These are phyloP conservation scores for Oxystoma pomonae DNA, from an alignment of 2,888 invertebrate genomes.

Conservation along the genomic window DNA sequence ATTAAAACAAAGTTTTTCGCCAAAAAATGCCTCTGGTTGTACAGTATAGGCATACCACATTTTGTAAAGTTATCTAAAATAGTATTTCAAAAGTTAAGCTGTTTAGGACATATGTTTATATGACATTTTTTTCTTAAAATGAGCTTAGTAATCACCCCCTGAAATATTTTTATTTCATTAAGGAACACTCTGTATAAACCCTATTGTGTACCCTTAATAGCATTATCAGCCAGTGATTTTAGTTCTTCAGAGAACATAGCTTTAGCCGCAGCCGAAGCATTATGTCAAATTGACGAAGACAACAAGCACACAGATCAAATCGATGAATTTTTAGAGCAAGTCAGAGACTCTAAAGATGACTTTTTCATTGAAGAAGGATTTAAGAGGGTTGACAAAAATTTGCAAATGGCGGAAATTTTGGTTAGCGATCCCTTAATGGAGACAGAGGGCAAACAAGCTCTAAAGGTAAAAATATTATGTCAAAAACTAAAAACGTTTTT, in stretches of 20 bases:
- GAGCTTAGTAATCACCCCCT: too few species aligned
- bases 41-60: too few species aligned
- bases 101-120: too few species aligned
- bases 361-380: slow-evolving; percentile 41
- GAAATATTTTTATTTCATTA: too few species aligned
- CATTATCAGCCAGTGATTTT: slow-evolving; percentile 11
- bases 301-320: slow-evolving; percentile 76
- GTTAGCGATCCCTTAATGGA: slow-evolving; percentile 63
- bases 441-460: slow-evolving; percentile 54
- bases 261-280: slow-evolving; percentile 70
- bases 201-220: too few species aligned
- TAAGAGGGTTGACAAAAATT: slow-evolving; percentile 48
- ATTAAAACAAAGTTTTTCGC: too few species aligned
- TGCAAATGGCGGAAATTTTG: slow-evolving; percentile 52
- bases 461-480: slow-evolving; percentile 44
- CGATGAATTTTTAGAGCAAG: slow-evolving; percentile 56
- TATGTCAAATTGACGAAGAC: slow-evolving; percentile 73
- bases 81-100: too few species aligned
- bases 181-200: too few species aligned
- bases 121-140: too few species aligned
- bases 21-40: too few species aligned
- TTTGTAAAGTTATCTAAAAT: too few species aligned
- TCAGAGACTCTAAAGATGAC: slow-evolving; percentile 47
- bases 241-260: slow-evolving; percentile 51
- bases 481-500: background rate